These are phyloP conservation scores for Prorops nasuta DNA, from an alignment of 1,140 invertebrate genomes.

Conservation along the genomic window DNA sequence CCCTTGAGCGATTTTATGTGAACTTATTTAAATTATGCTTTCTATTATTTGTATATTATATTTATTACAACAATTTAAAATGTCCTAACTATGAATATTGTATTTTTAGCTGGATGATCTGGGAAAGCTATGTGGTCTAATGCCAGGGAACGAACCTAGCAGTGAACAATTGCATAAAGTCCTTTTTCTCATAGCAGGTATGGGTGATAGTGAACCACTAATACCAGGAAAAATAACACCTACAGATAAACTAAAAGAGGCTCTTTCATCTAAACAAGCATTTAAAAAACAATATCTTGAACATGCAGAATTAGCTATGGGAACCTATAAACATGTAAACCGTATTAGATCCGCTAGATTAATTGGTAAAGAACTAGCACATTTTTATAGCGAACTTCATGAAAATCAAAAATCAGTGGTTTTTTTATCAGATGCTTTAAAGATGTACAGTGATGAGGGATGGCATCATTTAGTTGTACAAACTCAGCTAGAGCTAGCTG, in stretches of 20 bases:
- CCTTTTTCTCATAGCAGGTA: slow-evolving; percentile 84
- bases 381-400: slow-evolving; percentile 84
- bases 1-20: too few relatives aligned
- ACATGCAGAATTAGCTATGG: slow-evolving; percentile 91
- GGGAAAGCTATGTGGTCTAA: slow-evolving; percentile 87
- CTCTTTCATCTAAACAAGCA: slow-evolving; percentile 83
- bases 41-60: too few relatives aligned
- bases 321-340: slow-evolving; percentile 94
- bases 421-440: slow-evolving; percentile 83
- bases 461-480: slow-evolving; percentile 81
- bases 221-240: slow-evolving; percentile 63
- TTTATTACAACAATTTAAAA: too few relatives aligned
- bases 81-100: slow-evolving; percentile 1
- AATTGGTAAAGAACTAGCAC: slow-evolving; percentile 85
- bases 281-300: slow-evolving; percentile 92
- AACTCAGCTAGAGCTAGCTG: slow-evolving; percentile 79
- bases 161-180: slow-evolving; percentile 87
- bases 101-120: slow-evolving; percentile 73
- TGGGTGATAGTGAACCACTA: slow-evolving; percentile 68
- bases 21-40: too few relatives aligned
- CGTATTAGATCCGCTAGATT: slow-evolving; percentile 79
- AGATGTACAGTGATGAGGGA: slow-evolving; percentile 82
- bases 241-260: slow-evolving; percentile 85
- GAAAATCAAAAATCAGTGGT: slow-evolving; percentile 85
- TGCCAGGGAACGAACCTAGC: slow-evolving; percentile 80